Percentiles rank a stretch among this genome's conserved stretches.
phyloP scores from a whole-genome alignment of 2,113 vertebrate genomes.

The Lucifuga dentata region DNA sequence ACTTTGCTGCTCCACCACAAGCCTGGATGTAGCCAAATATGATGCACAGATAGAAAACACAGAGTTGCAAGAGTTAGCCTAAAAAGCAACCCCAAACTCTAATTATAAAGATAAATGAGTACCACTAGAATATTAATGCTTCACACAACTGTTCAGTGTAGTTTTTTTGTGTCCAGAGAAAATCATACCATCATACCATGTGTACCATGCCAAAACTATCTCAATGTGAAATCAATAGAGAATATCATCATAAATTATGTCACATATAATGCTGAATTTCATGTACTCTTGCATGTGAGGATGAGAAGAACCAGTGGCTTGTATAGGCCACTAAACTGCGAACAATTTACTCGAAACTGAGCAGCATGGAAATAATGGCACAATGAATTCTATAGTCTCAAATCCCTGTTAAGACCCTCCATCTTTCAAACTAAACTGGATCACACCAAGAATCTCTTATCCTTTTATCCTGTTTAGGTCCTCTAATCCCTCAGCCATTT shows the following conservation, averaged over 20 bases:
- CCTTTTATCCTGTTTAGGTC: conserved; percentile 80
- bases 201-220: too few species aligned
- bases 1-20: conserved; percentile 24
- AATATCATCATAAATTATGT: too few species aligned
- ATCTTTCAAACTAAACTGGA: conserved; percentile 84
- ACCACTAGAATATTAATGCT: not conserved
- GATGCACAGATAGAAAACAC: conserved; percentile 27
- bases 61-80: too few species aligned
- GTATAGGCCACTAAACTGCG: conserved; percentile 53
- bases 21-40: conserved; percentile 29
- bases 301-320: conserved; percentile 17
- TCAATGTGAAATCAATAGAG: too few species aligned
- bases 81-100: too few species aligned
- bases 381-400: conserved; percentile 81
- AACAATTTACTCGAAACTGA: conserved; percentile 69
- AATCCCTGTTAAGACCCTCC: conserved; percentile 84
- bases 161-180: not conserved
- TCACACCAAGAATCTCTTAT: conserved; percentile 82
- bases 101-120: conserved; percentile 9
- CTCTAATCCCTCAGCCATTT: conserved; percentile 81
- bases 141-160: not conserved
- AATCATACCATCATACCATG: not conserved
- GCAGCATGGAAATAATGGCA: conserved; percentile 75
- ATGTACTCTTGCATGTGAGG: conserved; percentile 13
- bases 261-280: not conserved